Evolutionary conservation across 2,888 invertebrate species (phyloP).

Genomic region (Arrhopalites spinosus): DNA sequence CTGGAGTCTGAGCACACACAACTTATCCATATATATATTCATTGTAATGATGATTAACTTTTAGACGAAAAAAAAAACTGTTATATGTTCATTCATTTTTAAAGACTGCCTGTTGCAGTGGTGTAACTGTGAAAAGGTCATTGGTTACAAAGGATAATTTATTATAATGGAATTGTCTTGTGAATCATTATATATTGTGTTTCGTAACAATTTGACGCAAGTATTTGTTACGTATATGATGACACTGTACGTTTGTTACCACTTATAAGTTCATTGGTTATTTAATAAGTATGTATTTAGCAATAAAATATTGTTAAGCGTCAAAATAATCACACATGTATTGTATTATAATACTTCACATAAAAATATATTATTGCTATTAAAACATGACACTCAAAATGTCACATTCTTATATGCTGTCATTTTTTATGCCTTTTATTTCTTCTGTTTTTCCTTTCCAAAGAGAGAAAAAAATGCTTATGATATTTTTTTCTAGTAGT

Average conservation of each 20-base stretch:
- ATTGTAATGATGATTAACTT: no score
- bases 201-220: neutral
- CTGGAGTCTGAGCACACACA: neutral
- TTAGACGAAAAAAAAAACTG: no score
- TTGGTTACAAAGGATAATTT: neutral
- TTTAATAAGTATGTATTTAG: neutral
- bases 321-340: neutral
- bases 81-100: neutral
- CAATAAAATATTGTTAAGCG: no score
- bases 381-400: no score
- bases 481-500: no score
- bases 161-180: no score
- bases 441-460: no score
- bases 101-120: neutral
- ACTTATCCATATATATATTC: neutral
- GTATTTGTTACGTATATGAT: neutral
- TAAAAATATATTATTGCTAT: neutral
- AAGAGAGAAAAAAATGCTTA: no score
- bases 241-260: neutral
- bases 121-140: neutral
- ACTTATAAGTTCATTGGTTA: neutral
- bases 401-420: no score
- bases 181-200: neutral
- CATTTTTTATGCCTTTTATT: no score
- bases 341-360: neutral